Evolutionary conservation across 2,797 vertebrate genomes (phyloP).

Genomic region (Tenualosa thibaudeaui): DNA sequence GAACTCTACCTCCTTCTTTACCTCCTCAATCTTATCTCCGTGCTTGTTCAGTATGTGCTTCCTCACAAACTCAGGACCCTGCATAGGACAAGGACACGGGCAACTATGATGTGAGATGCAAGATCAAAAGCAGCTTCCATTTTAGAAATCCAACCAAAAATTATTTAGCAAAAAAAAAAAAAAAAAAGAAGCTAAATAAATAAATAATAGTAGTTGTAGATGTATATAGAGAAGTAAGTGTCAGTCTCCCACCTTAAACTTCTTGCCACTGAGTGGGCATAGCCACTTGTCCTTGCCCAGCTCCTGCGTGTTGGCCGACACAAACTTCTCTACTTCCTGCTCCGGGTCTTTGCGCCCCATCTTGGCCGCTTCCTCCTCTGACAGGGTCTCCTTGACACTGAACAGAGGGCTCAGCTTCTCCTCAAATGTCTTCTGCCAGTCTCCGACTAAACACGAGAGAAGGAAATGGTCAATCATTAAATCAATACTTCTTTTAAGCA

Average conservation of each 20-base stretch:
- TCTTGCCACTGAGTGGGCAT: constrained; percentile 90
- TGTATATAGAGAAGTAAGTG: not conserved
- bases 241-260: constrained; percentile 81
- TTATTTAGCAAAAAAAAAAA: not conserved
- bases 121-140: not conserved
- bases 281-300: constrained; percentile 94
- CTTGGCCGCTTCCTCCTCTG: constrained; percentile 86
- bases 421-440: constrained; percentile 90
- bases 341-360: constrained; percentile 91
- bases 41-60: constrained; percentile 96
- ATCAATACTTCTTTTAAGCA: no score
- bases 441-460: constrained; percentile 72
- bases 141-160: not conserved
- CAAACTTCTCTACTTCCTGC: constrained; percentile 91
- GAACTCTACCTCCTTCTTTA: constrained; percentile 89
- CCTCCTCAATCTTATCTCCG: constrained; percentile 90
- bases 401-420: constrained; percentile 84
- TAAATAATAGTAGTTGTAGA: no score
- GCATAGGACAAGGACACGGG: not conserved
- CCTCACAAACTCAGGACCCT: constrained; percentile 93
- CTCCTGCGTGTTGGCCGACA: constrained; percentile 89
- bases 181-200: no score
- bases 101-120: not conserved
- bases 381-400: constrained; percentile 83
- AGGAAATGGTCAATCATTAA: not conserved